These are phyloP conservation scores for Drosophila tristis DNA, from an alignment of 1,140 invertebrate genomes.

Conservation along the genomic window DNA sequence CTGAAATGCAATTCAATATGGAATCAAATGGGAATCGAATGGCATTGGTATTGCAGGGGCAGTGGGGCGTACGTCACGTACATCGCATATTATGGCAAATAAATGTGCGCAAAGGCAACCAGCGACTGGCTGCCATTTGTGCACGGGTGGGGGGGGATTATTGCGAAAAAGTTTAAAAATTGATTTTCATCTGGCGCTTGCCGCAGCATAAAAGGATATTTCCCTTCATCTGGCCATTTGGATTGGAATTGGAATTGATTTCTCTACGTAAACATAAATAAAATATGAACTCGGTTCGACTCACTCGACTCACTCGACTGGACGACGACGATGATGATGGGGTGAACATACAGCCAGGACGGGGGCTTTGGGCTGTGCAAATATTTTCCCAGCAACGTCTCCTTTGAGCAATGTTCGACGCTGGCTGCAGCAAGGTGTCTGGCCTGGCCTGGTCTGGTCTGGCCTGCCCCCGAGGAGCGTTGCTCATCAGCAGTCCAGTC, in stretches of 20 bases:
- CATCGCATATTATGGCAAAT: constrained; percentile 75
- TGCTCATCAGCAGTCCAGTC: constrained; percentile 72
- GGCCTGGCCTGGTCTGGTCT: background rate
- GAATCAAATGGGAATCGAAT: background rate
- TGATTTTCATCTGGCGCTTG: constrained; percentile 71
- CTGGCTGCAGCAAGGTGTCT: constrained; percentile 24
- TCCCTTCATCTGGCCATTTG: constrained; percentile 31
- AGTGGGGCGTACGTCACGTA: constrained; percentile 58
- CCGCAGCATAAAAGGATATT: constrained; percentile 74
- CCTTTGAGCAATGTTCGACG: constrained; percentile 3
- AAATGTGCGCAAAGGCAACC: constrained; percentile 63
- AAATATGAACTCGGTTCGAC: constrained; percentile 68
- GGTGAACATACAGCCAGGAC: too few species aligned
- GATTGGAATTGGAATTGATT: constrained; percentile 75
- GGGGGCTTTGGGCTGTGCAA: constrained; percentile 42
- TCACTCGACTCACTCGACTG: constrained; percentile 8
- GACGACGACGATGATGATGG: too few species aligned
- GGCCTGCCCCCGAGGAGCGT: background rate
- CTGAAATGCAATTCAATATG: constrained; percentile 48
- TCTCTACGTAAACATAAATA: constrained; percentile 80
- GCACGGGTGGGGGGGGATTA: constrained; percentile 24
- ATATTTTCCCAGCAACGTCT: constrained; percentile 63
- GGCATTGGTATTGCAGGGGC: background rate
- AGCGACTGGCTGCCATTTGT: constrained; percentile 37
- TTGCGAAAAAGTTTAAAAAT: constrained; percentile 77